Base-by-base conservation (phyloP, 2,888 invertebrate species). In the Pyrochroa serraticornis region DNA sequence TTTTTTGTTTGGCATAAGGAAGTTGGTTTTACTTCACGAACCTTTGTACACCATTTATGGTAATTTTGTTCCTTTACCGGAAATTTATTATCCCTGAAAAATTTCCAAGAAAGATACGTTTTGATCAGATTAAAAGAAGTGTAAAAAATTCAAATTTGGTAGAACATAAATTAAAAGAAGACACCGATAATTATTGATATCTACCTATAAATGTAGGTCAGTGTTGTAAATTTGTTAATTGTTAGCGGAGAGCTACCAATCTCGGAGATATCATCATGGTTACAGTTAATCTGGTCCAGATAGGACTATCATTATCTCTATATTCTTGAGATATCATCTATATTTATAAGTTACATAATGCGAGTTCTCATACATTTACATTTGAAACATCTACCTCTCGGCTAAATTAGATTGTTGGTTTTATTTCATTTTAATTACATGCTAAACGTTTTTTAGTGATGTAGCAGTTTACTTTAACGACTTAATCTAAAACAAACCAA, bases 341-440 rank as follows among this genome's bases (percentile, higher is more conserved):
- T 53, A 43, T 57, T 58, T 58, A 58, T 52, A 45, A 50, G 42
- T 52, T 58, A 52, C 46, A 47, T 57, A 57, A 57, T 58, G 12
- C 34, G 36, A 32, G 35, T 50, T 44, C 56, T 30, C 10, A 45
- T 37, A 9, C 36, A 54, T 58, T 58, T 54, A 59, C 54, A 59
- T 59, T 55, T 46, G 42, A 33, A 51, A 51, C 36, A 38, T 41
- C 10, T 31, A 33, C 50, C 60, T 60, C 43, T 47, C 39, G 57
- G 58, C 45, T 49, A 44, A 37, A 52, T 50, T 39, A 45, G 38
- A 48, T 48, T 55, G 54, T 64, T 49, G 50, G 60, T 61, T 61
- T 65, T 66, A 66, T 68, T 66, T 62, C 62, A 59, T 63, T 64
- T 66, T 68, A 66, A 68, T 68, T 66, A 68, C 63, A 65, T 44